Evolutionary conservation across 2,888 invertebrate genomes (phyloP), one percentile per base, ranked within the genome.

Genomic region (Microplitis manilae): DNA sequence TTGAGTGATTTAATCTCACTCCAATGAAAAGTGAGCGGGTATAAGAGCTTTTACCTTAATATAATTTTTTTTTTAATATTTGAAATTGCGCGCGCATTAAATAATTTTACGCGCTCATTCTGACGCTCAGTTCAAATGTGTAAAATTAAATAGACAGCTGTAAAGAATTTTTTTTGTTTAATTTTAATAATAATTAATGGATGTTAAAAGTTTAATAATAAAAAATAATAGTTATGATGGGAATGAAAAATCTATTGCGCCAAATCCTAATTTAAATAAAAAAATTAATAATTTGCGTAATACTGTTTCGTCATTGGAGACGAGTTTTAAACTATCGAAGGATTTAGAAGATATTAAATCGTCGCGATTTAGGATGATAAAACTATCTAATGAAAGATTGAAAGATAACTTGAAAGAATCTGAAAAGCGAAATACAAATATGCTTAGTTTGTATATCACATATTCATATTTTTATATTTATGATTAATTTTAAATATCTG

Each of bases 351-450:
- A 80, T 2, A 82, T 84, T 17, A 83, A 82, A 41, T 82, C 80
- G 76, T 65, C 84, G 8, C 81, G 77, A 40, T 84, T 86, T 78
- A 83, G 81, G 0, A 74, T 62, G 5, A 73, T 86, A 61, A 85
- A 84, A 65, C 79, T 77, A 5, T 79, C 79, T 69, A 84, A 82
- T 65, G 78, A 73, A 64, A 76, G 78, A 17, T 70, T 83, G 20
- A 69, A 74, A 38, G 78, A 83, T 9, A 83, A 87, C 41, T 73
- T 87, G 4, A 81, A 73, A 64, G 84, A 83, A 61, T 84, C 85
- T 9, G 83, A 85, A 15, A 84, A 84, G 77, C 84, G 79, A 68
- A 87, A 87, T 62, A 81, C 84, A 77, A 84, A 83, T 70, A 86
- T 87, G 87, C 77, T 87, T 38, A 87, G 87, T 87, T 79, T 69